These are phyloP conservation scores for Setipinna tenuifilis DNA, from an alignment of 2,797 vertebrate species.

Conservation along the genomic window DNA sequence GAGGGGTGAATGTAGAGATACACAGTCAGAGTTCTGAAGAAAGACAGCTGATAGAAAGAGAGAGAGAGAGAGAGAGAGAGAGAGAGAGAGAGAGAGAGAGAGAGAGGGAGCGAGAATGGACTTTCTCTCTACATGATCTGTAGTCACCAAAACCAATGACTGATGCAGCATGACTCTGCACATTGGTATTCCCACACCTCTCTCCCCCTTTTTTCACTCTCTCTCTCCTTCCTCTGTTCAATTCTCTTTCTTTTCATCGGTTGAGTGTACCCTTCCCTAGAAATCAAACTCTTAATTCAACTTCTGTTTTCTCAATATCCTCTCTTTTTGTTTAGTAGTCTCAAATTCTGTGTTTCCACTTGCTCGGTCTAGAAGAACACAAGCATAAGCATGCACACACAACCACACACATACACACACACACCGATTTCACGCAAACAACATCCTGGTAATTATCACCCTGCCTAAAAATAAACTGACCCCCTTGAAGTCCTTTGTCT, in stretches of 20 bases:
- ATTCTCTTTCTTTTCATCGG: constrained; percentile 28
- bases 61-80: constrained; percentile 20
- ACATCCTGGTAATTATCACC: not conserved
- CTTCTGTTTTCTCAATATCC: not conserved
- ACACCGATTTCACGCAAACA: not conserved
- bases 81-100: not conserved
- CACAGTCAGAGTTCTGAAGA: not conserved
- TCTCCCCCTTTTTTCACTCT: constrained; percentile 27
- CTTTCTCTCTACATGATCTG: constrained; percentile 44
- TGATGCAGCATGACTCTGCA: constrained; percentile 66
- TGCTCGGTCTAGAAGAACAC: not conserved
- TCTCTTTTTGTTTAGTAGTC: not conserved
- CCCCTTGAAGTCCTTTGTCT: not conserved
- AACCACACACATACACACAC: not conserved
- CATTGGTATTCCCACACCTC: constrained; percentile 38
- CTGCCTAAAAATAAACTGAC: not conserved
- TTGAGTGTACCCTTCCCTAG: too few relatives aligned
- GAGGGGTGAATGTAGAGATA: not conserved
- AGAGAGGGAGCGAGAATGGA: constrained; percentile 13
- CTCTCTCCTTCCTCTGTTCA: constrained; percentile 24
- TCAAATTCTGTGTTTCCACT: not conserved
- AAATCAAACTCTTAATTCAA: not conserved
- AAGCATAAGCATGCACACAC: not conserved
- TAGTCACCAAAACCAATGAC: constrained; percentile 58
- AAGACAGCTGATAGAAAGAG: not conserved